Evolutionary conservation across 2,797 vertebrate species (phyloP), one percentile per base, ranked within the genome.

Genomic region (Prunella strophiata): DNA sequence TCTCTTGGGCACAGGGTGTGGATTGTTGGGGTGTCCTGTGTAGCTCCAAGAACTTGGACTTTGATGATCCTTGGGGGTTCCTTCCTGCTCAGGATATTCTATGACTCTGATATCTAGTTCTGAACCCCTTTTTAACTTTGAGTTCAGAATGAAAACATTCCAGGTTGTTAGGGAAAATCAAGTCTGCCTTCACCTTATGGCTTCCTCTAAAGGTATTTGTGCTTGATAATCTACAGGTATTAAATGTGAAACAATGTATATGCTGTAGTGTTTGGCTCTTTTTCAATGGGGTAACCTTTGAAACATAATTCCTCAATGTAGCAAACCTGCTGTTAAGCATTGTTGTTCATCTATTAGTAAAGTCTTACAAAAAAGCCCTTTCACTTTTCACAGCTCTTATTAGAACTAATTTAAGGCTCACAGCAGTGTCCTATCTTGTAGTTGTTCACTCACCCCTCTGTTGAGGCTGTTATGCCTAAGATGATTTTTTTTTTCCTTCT

Each of bases 121-220:
- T 93, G 74, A 83, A 38, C 16, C 22, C 25, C 30, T 72, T 85
- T 89, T 58, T 81, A 61, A 43, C 61, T 85, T 85, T 29, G 73
- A 91, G 40, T 72, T 95, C 25, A 50, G 47, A 91, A 79, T 81
- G 82, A 95, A 95, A 94, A 52, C 26, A 45, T 88, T 94, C 70
- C 47, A 52, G 45, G 32, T 76, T 67, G 52, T 93, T 94, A 89
- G 57, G 63, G 63, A 59, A 89, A 88, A 47, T 54, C 68, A 71
- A 94, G 81, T 61, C 78, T 92, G 55, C 72, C 2, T 27, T 94
- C 84, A 62, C 95, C 50, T 59, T 96, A 77, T 94, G 89, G 73
- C 84, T 94, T 94, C 72, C 81, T 96, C 95, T 94, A 92, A 84
- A 94, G 73, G 27, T 94, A 89, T 92, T 93, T 94, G 77, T 71